phyloP scores from a whole-genome alignment of 2,888 invertebrate genomes.

The Arge pagana region DNA sequence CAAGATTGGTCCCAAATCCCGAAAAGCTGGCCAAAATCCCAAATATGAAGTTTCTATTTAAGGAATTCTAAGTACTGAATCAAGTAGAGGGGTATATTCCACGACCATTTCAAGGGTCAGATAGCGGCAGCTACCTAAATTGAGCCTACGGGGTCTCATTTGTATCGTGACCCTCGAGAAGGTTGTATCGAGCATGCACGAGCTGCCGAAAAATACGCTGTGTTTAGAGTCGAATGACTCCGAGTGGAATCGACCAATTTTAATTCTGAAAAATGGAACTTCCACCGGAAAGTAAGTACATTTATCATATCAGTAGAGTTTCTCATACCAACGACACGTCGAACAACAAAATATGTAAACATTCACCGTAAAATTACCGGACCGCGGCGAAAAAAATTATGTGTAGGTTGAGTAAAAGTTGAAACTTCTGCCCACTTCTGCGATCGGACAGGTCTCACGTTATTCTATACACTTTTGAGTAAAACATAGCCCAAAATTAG shows the following conservation, averaged over 20 bases:
- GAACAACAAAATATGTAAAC: slow-evolving; percentile 1
- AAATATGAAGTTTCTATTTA: slow-evolving; percentile 13
- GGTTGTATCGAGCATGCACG: background rate
- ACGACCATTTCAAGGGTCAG: slow-evolving; percentile 5
- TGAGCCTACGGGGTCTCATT: slow-evolving; percentile 7
- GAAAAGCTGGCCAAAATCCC: slow-evolving; percentile 5
- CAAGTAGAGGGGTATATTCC: slow-evolving; percentile 8
- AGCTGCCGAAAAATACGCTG: background rate
- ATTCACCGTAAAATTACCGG: background rate
- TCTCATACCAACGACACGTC: background rate
- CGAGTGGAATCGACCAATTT: slow-evolving; percentile 4
- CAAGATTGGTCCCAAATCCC: slow-evolving; percentile 12
- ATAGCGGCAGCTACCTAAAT: background rate
- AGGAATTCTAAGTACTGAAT: background rate
- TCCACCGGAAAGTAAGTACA: background rate
- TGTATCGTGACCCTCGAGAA: background rate
- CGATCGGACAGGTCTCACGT: background rate
- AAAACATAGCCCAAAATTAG: slow-evolving; percentile 2
- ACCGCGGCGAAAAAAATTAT: slow-evolving; percentile 1
- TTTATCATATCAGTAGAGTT: background rate
- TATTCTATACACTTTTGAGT: slow-evolving; percentile 11
- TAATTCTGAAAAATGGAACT: background rate
- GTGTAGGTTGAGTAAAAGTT: slow-evolving; percentile 9
- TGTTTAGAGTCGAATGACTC: background rate
- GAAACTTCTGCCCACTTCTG: background rate